Conservation (phyloP, 37 sponge, comb jelly and placozoan genomes). For the Aplysina aerophoba region DNA sequence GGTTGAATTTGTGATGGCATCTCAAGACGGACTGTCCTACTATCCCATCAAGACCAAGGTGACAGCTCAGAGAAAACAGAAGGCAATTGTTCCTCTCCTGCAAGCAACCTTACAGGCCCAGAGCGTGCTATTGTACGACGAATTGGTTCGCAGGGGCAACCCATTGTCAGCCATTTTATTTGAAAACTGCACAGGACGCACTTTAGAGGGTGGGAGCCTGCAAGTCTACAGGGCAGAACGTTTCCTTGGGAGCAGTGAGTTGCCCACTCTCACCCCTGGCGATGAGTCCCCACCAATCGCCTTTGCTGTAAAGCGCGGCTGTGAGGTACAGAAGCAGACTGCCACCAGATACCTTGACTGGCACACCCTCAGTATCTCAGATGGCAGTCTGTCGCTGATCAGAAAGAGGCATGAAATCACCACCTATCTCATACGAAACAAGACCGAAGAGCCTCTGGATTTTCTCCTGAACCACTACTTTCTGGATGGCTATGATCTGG, state of each 20-base stretch:
- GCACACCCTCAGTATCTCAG: neutral
- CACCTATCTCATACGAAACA: conserved; percentile 75
- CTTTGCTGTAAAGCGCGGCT: conserved; percentile 83
- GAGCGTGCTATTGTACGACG: conserved; percentile 80
- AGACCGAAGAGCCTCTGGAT: conserved; percentile 67
- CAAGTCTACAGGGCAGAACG: conserved; percentile 53
- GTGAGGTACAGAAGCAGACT: conserved; percentile 64
- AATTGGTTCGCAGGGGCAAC: conserved; percentile 78
- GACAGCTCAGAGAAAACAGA: conserved; percentile 90
- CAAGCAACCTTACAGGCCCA: conserved; percentile 76
- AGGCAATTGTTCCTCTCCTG: conserved; percentile 88
- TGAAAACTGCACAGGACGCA: conserved; percentile 90
- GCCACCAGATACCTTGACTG: conserved; percentile 52
- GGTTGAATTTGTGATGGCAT: conserved; percentile 76
- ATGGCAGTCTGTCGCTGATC: neutral
- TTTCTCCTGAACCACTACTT: conserved; percentile 91
- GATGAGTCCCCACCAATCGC: conserved; percentile 92
- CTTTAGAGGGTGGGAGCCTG: conserved; percentile 81
- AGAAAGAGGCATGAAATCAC: conserved; percentile 49
- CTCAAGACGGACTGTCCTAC: conserved; percentile 84
- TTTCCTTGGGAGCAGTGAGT: conserved; percentile 71
- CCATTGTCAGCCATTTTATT: conserved; percentile 83
- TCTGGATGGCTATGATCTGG: conserved; percentile 81
- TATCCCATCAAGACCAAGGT: conserved; percentile 79
- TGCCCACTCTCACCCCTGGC: conserved; percentile 80